phyloP scores from a whole-genome alignment of 1,140 invertebrate genomes.

The Cydia splendana region DNA sequence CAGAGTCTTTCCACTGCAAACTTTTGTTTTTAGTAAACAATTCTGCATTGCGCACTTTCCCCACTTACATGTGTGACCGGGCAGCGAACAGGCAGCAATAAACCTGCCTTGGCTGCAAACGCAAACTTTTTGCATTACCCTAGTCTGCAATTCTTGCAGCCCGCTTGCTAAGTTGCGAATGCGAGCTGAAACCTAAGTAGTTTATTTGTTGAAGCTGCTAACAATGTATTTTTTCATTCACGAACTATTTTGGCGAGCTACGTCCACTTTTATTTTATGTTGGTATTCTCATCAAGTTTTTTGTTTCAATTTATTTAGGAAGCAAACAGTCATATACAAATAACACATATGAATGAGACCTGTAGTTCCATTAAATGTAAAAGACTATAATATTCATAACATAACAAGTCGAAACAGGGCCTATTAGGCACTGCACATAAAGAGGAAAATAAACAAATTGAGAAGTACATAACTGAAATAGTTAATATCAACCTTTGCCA shows the following conservation, averaged over 20 bases:
- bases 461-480: no score
- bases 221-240: constrained; percentile 12
- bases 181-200: constrained; percentile 4
- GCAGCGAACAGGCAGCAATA: constrained; percentile 17
- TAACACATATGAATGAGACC: no score
- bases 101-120: constrained; percentile 25
- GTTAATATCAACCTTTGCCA: no score
- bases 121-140: constrained; percentile 31
- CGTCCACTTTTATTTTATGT: background rate
- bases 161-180: background rate
- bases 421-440: no score
- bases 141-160: constrained; percentile 25
- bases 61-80: constrained; percentile 27
- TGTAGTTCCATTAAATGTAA: no score
- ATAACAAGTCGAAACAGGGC: no score
- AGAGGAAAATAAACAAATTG: no score
- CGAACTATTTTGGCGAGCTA: background rate
- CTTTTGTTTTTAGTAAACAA: constrained; percentile 1
- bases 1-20: background rate
- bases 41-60: constrained; percentile 29
- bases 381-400: no score
- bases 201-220: constrained; percentile 10
- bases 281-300: background rate
- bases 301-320: no score
- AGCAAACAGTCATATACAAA: no score